Base-by-base conservation (phyloP, 2,888 invertebrate species). In the Seladonia tumulorum region DNA sequence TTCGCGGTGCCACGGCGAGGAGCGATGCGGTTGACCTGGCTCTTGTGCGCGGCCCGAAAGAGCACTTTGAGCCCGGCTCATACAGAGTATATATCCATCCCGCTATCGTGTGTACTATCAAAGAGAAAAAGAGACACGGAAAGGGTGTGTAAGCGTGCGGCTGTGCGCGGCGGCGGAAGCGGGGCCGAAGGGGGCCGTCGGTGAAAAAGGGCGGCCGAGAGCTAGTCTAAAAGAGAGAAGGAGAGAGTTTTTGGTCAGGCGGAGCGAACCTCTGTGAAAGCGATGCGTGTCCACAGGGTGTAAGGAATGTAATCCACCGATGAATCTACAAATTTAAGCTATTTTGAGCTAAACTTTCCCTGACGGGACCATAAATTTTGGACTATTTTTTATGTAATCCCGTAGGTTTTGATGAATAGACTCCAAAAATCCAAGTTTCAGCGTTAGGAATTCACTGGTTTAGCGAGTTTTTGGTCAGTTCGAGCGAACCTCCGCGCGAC, bases 51-150 rank as follows among this genome's bases (percentile, higher is more conserved):
- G 81, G 79, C 68, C 81, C 86, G 88, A 89, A 91, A 92, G 90
- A 91, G 87, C 90, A 91, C 91, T 92, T 92, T 92, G 92, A 92
- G 88, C 73, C 73, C 12, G 80, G 81, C 78, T 91, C 86, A 47
- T 86, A 85, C 53, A 86, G 79, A 76, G 79, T 87, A 87, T 88
- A 89, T 88, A 35, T 35, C n/a, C n/a, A n/a, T n/a, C 35, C 87
- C 88, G 83, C 83, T 22, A 85, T 83, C 82, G 82, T 75, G 76
- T 89, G 74, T 84, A 71, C 73, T 63, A 68, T 77, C 79, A 83
- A 82, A 83, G 79, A 82, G 87, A 80, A 84, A 85, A 85, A 76
- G 78, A 83, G 85, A 76, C 53, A 29, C 70, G 79, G 63, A 42
- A 77, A 77, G 60, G 75, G 85, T 22, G 39, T 76, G 39, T 47